Base-by-base conservation (phyloP, 2,113 vertebrate genomes). In the Podarcis muralis region DNA sequence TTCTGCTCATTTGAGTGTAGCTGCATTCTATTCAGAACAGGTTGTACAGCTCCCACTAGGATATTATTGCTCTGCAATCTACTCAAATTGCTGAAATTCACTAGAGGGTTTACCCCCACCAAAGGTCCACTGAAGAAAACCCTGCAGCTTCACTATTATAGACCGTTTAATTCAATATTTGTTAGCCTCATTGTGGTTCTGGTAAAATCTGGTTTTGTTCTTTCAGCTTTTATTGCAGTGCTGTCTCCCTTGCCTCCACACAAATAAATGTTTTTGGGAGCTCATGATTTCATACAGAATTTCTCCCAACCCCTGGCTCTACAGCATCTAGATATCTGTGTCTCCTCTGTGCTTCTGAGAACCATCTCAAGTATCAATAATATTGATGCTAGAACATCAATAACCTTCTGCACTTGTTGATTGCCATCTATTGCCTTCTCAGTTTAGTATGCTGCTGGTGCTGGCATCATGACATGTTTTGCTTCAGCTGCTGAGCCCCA, bases 391-490 rank as follows among this genome's bases (percentile, higher is more conserved):
- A 68, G 5, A 27, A 37, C 1, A 84, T 89, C 5, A 86, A 65
- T 79, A 25, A 87, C 86, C 88, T 91, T 76, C 1, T 83, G 66
- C 85, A 23, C 16, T 25, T 27, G 8, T 18, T 40, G 69, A 59
- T 85, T 89, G 20, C 43, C 23, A 16, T 66, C 84, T 75, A 68
- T 87, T 79, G 43, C 25, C 80, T 91, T 62, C 71, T 88, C 71
- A 72, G 79, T 88, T 80, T 76, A 22, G 27, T 25, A 22, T 81
- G 43, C 25, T n/a, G 23, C 16, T 77, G 74, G 48, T 78, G 23
- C 43, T 12, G 88, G 5, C 9, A 59, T 37, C 5, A 9, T 32
- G 37, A 5, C 16, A 85, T 74, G 37, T 32, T 7, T 59, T 91
- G 59, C 25, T 77, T 86, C 71, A 12, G 71, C 79, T 75, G 2